Conservation (phyloP, 1,140 invertebrate genomes). For the Drosophila auraria region DNA sequence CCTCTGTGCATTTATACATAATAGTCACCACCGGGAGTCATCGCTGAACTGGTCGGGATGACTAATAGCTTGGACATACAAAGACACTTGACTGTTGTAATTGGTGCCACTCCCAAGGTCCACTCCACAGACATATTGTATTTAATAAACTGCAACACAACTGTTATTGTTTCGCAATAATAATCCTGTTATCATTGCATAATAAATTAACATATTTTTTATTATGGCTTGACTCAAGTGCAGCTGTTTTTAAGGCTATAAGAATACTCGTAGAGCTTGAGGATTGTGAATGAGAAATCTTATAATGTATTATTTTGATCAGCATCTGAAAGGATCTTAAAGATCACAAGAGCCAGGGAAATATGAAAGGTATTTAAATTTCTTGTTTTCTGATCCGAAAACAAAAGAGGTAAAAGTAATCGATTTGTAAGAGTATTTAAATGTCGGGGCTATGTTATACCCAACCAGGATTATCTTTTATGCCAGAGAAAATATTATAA, state of each 20-base stretch:
- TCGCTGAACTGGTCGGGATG: conserved; percentile 5
- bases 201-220: not conserved
- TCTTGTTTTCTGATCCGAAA: no score
- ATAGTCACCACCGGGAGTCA: not conserved
- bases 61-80: conserved; percentile 6
- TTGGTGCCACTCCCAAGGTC: conserved; percentile 13
- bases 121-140: conserved; percentile 2
- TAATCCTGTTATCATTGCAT: not conserved
- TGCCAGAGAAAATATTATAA: no score
- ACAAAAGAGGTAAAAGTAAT: no score
- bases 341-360: no score
- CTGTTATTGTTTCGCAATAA: not conserved
- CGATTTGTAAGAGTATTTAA: no score
- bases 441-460: no score
- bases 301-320: no score
- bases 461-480: no score
- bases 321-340: no score
- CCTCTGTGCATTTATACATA: not conserved
- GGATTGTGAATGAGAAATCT: not conserved
- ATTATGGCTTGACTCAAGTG: not conserved
- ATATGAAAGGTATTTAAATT: no score
- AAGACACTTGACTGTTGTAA: conserved; percentile 18
- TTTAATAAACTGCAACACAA: conserved; percentile 11
- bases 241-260: not conserved
- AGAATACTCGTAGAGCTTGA: not conserved